Percentiles rank a stretch among this genome's conserved stretches.
Evolutionary conservation across 2,888 invertebrate genomes (phyloP).

Genomic region (Nasonia oneida): DNA sequence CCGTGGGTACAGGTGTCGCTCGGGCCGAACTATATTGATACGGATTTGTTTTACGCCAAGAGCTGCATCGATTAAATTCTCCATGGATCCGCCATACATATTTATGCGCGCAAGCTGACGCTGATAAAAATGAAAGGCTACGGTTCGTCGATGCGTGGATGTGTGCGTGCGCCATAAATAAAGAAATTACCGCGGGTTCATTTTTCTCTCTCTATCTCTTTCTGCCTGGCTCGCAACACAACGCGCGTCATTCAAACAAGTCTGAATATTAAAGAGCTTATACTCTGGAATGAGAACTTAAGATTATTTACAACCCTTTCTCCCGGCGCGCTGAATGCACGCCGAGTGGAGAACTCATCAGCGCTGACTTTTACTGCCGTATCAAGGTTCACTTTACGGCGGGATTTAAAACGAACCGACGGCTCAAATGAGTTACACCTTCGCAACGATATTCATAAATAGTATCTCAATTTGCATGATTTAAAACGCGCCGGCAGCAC

Average conservation of each 20-base stretch:
- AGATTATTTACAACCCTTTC: slow-evolving; percentile 16
- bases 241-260: not conserved
- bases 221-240: not conserved
- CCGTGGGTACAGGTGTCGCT: not conserved
- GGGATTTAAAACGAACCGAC: slow-evolving; percentile 13
- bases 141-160: not conserved
- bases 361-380: slow-evolving; percentile 9
- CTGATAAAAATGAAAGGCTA: not conserved
- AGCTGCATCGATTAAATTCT: not conserved
- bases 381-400: slow-evolving; percentile 20
- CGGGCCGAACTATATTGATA: not conserved
- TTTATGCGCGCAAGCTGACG: not conserved
- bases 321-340: not conserved
- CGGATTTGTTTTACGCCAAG: slow-evolving; percentile 12
- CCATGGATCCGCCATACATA: not conserved
- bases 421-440: slow-evolving; percentile 21
- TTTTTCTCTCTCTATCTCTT: not conserved
- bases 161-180: not conserved
- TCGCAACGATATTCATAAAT: slow-evolving; percentile 23
- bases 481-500: not conserved
- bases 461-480: slow-evolving; percentile 23
- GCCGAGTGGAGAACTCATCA: slow-evolving; percentile 8
- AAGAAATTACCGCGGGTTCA: not conserved
- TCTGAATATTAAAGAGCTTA: not conserved
- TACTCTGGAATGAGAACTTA: not conserved